Evolutionary conservation across 2,113 vertebrate genomes (phyloP).

Genomic region (Laterallus jamaicensis): DNA sequence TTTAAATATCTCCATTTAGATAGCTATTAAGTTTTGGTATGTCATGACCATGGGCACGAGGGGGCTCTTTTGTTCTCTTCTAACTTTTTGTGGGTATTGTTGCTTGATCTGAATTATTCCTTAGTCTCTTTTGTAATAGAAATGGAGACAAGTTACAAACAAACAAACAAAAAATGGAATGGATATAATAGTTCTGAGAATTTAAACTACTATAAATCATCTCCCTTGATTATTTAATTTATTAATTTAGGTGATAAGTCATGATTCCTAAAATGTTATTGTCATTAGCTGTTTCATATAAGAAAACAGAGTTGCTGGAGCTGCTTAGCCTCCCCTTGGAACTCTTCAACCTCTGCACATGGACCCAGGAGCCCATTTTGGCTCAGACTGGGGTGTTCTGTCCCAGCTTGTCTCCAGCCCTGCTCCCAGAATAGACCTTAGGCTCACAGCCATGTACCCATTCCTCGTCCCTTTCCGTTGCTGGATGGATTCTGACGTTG

Average conservation of each 20-base stretch:
- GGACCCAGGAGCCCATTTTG: neutral
- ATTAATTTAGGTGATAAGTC: neutral
- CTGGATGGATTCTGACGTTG: neutral
- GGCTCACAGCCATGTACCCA: no score
- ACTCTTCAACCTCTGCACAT: accelerated
- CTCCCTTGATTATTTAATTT: neutral
- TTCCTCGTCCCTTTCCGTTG: neutral
- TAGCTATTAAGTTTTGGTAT: neutral
- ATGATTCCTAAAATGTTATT: neutral
- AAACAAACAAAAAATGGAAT: neutral
- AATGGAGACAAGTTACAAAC: neutral
- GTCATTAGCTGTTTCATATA: neutral
- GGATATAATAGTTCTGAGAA: neutral
- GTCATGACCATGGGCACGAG: neutral
- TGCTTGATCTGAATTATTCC: neutral
- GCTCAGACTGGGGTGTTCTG: neutral
- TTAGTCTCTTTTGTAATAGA: neutral
- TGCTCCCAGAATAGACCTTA: neutral
- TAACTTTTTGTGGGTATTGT: neutral
- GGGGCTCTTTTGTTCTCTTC: neutral
- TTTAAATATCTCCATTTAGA: neutral
- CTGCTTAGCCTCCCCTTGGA: neutral
- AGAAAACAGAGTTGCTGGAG: neutral
- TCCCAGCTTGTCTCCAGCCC: neutral
- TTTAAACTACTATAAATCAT: neutral